phyloP scores from a whole-genome alignment of 2,113 vertebrate species.

The Nothocercus nigrocapillus region DNA sequence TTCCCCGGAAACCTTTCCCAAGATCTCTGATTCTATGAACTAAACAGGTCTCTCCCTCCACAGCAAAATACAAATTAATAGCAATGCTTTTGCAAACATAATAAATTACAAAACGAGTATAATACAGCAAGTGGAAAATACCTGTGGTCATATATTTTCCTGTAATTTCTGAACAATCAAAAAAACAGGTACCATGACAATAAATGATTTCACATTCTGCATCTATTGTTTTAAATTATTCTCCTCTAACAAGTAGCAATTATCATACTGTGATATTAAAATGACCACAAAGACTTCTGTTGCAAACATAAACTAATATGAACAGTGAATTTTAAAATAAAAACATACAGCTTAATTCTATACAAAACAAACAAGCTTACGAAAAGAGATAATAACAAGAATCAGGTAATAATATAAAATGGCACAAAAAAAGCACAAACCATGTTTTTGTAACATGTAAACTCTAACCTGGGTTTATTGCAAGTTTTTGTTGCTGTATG shows the following conservation, averaged over 20 bases:
- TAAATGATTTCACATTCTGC: neutral
- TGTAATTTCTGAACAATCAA: neutral
- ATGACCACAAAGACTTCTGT: neutral
- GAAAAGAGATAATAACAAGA: neutral
- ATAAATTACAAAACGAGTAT: neutral
- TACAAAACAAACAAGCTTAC: accelerated
- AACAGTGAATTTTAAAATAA: neutral
- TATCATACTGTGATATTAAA: neutral
- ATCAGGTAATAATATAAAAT: no score
- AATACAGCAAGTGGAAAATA: neutral
- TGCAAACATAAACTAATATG: neutral
- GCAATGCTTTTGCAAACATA: neutral
- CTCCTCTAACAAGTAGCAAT: neutral
- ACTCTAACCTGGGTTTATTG: neutral
- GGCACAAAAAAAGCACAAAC: neutral
- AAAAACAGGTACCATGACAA: neutral
- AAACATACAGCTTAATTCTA: neutral
- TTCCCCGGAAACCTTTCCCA: neutral
- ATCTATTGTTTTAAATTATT: neutral
- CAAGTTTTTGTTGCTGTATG: neutral
- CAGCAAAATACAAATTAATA: neutral
- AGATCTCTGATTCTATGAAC: neutral
- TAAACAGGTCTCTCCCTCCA: neutral
- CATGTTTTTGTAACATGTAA: neutral
- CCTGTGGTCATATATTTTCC: neutral